Evolutionary conservation across 1,140 invertebrate genomes (phyloP), one percentile per base, ranked within the genome.

Genomic region (Tetranychus urticae): DNA sequence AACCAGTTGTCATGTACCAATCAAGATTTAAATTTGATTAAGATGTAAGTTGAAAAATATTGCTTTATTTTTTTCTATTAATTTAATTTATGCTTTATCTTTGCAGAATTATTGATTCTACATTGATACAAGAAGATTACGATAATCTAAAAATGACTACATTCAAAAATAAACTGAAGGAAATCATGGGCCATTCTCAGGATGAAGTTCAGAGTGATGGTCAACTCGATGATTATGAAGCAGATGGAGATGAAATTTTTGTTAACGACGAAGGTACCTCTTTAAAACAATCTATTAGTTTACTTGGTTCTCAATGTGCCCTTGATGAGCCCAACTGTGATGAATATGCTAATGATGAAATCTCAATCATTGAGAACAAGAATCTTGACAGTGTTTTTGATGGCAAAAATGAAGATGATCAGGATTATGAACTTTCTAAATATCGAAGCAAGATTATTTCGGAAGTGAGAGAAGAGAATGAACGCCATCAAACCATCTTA

Each of bases 361-460:
- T 42, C 39, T 42, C 39, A 6, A 5, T 42, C 5, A 42, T 6
- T 58, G 57, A n/a, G 83, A 58, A 96, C 91, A 42, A 99, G 79
- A 62, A 85, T 79, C 75, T 97, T 97, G 37, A 99, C 96, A 55
- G 90, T 85, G 64, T 82, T 79, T 69, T 88, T 87, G 73, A 97
- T 45, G 13, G 10, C 5, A 42, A 42, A 5, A 42, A 42, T 42
- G 39, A 42, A 42, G 39, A 42, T 83, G 39, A 42, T 42, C 5
- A 42, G 39, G 39, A 42, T 10, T 6, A 42, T 42, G 5, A 42
- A 42, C 39, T 5, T 5, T 6, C 5, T 10, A 42, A 42, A 6
- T 42, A 42, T 42, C 39, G 39, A 42, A 6, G 5, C 10, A 5
- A 10, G 14, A n/a, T 23, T 14, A 42, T 58, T 2, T 23, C 23